Percentiles rank a stretch among this genome's conserved stretches.
Conservation (phyloP, 2,113 vertebrate genomes). For the Telmatochromis sp. region DNA sequence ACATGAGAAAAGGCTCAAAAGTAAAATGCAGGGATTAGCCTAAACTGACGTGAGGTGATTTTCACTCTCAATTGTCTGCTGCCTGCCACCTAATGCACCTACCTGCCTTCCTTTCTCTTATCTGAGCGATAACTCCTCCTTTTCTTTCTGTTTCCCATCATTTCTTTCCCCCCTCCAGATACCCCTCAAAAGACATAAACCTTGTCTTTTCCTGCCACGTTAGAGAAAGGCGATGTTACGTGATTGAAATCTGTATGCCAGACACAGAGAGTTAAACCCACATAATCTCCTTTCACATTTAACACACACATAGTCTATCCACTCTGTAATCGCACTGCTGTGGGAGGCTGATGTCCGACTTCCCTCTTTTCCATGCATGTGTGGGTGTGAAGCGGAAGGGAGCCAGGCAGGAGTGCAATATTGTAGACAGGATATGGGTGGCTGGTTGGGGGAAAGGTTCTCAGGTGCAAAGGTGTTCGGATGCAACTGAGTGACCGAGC, state of each 20-base stretch:
- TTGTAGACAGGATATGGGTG: constrained; percentile 36
- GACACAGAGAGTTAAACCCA: constrained; percentile 82
- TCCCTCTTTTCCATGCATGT: constrained; percentile 38
- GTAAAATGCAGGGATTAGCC: constrained; percentile 64
- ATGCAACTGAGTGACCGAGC: neutral
- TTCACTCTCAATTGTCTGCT: neutral
- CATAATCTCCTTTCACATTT: constrained; percentile 87
- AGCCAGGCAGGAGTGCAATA: neutral
- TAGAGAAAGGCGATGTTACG: constrained; percentile 70
- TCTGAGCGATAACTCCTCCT: neutral
- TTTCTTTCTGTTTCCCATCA: constrained; percentile 48
- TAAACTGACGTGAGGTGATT: constrained; percentile 37
- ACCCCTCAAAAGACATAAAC: neutral
- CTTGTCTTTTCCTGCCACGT: neutral
- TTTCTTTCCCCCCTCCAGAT: neutral
- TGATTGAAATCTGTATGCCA: constrained; percentile 82
- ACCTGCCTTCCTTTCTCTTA: neutral
- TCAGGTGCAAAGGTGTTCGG: constrained; percentile 24
- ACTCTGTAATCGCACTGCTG: constrained; percentile 73
- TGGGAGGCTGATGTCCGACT: constrained; percentile 72
- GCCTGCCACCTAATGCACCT: neutral
- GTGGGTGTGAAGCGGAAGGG: neutral
- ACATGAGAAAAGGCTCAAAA: constrained; percentile 15
- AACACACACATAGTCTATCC: constrained; percentile 74
- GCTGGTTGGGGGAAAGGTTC: constrained; percentile 16